Evolutionary conservation across 2,113 vertebrate species (phyloP).

Genomic region (Pedetes capensis): DNA sequence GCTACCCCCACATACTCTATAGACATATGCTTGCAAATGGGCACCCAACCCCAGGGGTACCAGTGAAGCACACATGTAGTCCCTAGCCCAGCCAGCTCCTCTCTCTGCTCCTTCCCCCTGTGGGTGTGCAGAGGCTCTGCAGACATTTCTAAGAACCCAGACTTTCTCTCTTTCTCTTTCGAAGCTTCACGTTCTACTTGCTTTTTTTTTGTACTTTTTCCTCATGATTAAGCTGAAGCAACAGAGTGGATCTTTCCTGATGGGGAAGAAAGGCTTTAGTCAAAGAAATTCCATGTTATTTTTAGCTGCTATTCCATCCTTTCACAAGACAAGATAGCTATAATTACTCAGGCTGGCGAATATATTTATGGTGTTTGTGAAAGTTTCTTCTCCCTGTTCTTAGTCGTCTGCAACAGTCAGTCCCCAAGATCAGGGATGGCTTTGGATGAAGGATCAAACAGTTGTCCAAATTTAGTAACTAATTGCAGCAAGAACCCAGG

Average conservation of each 20-base stretch:
- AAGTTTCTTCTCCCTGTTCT: not conserved
- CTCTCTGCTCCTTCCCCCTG: not conserved
- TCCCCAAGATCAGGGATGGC: not conserved
- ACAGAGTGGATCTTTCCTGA: not conserved
- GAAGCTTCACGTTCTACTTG: not conserved
- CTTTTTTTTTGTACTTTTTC: not conserved
- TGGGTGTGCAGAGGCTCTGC: not conserved
- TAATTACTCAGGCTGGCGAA: not conserved
- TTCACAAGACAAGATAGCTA: not conserved
- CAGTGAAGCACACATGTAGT: not conserved
- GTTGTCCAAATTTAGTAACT: not conserved
- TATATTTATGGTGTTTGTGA: constrained; percentile 15
- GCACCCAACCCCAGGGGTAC: not conserved
- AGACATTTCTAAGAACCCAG: not conserved
- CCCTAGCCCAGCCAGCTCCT: not conserved
- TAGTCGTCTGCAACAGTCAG: not conserved
- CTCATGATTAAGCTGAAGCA: not conserved
- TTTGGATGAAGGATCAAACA: not conserved
- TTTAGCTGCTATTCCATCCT: constrained; percentile 15
- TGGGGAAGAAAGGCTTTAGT: not conserved
- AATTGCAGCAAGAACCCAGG: not conserved
- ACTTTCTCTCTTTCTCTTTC: not conserved
- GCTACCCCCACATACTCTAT: not conserved
- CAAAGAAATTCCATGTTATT: constrained; percentile 33
- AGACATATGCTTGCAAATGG: not conserved